Evolutionary conservation across 2,888 invertebrate genomes (phyloP), one percentile per base, ranked within the genome.

Genomic region (Sympetrum striolatum): DNA sequence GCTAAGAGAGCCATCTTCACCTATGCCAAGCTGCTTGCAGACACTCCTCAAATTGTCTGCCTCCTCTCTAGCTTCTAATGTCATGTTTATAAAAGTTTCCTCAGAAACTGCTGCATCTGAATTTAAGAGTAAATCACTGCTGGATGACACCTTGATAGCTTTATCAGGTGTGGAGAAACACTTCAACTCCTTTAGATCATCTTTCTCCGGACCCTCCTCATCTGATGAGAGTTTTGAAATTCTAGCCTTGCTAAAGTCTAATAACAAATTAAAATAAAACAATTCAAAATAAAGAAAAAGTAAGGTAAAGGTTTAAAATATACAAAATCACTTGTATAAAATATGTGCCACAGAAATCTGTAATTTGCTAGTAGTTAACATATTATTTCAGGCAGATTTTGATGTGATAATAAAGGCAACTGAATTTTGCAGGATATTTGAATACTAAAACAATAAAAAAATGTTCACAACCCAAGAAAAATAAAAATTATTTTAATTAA

Each of bases 41-140:
- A 96, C 96, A 92, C 95, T 95, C 91, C 95, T 94, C 91, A 96
- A 94, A 93, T 95, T 96, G 92, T 95, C 95, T 93, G 96, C 95
- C 90, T 95, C 95, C 92, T 90, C 90, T 31, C 86, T 86, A 86
- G 86, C 86, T 86, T 86, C 86, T 37, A 86, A 86, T 64, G 86
- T 86, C 86, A 86, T 86, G 86, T 86, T 86, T 60, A 86, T 86
- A 86, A 86, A 86, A 86, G 86, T 86, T 86, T 86, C 86, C 37
- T 58, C 64, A 37, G 86, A 86, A 12, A 60, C 60, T 37, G 60
- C 37, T 37, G 86, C 37, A 58, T 86, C 86, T 58, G 86, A 60
- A n/a, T 86, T 86, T 12, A 86, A 86, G 60, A 60, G 86, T n/a
- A 86, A 22, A 37, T 58, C 35, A 64, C 60, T 86, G 60, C 60